These are phyloP conservation scores for Aphrocallistes beatrix DNA, from an alignment of 37 sponge, comb jelly and placozoan genomes.

Conservation along the genomic window DNA sequence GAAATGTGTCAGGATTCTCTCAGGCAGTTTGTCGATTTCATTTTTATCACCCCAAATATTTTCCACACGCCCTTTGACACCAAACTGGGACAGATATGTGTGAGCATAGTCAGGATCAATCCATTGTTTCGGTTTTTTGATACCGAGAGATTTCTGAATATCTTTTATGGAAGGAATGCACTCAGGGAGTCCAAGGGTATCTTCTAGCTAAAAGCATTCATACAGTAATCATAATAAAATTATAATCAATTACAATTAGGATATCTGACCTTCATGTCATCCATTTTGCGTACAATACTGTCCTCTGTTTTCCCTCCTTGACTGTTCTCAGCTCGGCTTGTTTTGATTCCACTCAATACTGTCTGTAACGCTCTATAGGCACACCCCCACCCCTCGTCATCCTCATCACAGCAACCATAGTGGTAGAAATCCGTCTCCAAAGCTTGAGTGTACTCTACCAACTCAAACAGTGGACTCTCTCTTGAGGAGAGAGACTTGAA, in stretches of 20 bases:
- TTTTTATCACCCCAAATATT: not conserved
- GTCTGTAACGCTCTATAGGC: not conserved
- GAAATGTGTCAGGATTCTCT: not conserved
- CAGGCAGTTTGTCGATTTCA: not conserved
- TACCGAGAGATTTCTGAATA: not conserved
- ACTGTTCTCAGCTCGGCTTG: not conserved
- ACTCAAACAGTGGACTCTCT: not conserved
- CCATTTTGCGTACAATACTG: not conserved
- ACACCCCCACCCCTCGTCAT: not conserved
- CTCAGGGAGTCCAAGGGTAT: not conserved
- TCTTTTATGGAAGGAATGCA: not conserved
- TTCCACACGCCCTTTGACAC: not conserved
- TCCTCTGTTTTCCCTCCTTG: not conserved
- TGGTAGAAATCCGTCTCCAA: not conserved
- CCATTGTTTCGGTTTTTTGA: not conserved
- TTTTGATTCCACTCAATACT: not conserved
- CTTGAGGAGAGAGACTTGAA: not conserved
- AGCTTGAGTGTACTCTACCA: not conserved
- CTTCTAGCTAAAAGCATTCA: not conserved
- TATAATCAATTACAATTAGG: no score
- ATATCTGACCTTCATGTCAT: not conserved
- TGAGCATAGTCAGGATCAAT: not conserved
- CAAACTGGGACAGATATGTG: not conserved
- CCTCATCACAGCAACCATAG: not conserved
- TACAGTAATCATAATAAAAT: no score